Base-by-base conservation (phyloP, 2,797 vertebrate genomes). In the Trematomus bernacchii region DNA sequence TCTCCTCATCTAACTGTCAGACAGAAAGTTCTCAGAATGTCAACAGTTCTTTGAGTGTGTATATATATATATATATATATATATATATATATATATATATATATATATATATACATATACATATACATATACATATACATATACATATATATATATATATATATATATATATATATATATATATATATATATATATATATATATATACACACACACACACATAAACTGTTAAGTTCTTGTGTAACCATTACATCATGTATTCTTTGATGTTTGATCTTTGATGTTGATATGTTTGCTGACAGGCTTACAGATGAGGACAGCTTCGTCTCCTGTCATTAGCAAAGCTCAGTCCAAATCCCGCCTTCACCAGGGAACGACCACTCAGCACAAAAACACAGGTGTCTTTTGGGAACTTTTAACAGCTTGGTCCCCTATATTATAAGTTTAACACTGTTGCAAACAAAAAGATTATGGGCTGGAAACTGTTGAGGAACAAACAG, bases 261-360 rank as follows among this genome's bases (percentile, higher is more conserved):
- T 62, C 19, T 73, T 71, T 84, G 27, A 27, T 62, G 18, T 73
- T 72, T 84, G 23, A 23, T 62, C 19, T 73, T 72, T 84, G 53
- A 79, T 86, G 71, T 91, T 57, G 19, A 44, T 86, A 71, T 93
- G 83, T 92, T 37, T 89, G 80, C 81, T 80, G 73, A 85, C 93
- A 96, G 95, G 93, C 76, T 94, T 95, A 91, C 91, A 84, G 93
- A 93, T 92, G 91, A 93, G 92, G 93, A 92, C 93, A 64, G 69
- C 92, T 76, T 91, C 92, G 67, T 89, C 94, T 18, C 94, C 84
- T 80, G 87, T 84, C 79, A 86, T 94, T 92, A 91, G 82, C 88
- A 95, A 91, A 93, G 75, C 91, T 84, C 91, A 87, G 70, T 94
- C 93, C 87, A 95, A 94, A 90, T 68, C 71, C 66, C 89, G 76